Base-by-base conservation (phyloP, 2,113 vertebrate genomes). In the Maccullochella peelii region DNA sequence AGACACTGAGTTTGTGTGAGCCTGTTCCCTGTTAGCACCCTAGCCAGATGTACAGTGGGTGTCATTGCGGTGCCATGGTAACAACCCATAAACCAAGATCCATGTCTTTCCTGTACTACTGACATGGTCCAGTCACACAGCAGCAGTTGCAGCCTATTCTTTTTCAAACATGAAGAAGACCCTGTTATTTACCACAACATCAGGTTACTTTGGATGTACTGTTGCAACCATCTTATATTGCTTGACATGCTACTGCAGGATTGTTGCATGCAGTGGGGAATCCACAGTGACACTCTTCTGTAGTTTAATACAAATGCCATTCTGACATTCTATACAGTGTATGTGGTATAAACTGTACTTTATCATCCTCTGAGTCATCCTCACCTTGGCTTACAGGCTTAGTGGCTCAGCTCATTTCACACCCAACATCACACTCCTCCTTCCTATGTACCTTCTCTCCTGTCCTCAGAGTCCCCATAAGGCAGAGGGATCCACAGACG, bases 41-140 rank as follows among this genome's bases (percentile, higher is more conserved):
- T 18, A 12, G 71, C 73, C 82, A 77, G 81, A 89, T 89, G 79
- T 85, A 83, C 79, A 71, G 65, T 72, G 79, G 80, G 77, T 89
- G 83, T 85, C 85, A 79, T 58, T 77, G 47, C 7, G 54, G 52
- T 79, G 27, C 87, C 83, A 88, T 86, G 83, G 88, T 76, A 89
- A 91, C 79, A 0, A 47, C 58, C 36, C 27, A 67, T 84, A 79
- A 68, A 83, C 61, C 15, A 10, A 83, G 74, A 54, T 36, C 71
- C 8, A 27, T 38, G 78, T 68, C 27, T 72, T 66, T 55, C 36
- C 49, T 80, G 36, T 44, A 20, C 44, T 11, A 67, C 55, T 65
- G 73, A 42, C 67, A 20, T n/a, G 38, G 70, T 78, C 47, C 47
- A 30, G 57, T 49, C 78, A 68, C 54, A 58, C 27, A 75, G 74